Conservation (phyloP, 2,797 vertebrate species). For the Coilia nasus region DNA sequence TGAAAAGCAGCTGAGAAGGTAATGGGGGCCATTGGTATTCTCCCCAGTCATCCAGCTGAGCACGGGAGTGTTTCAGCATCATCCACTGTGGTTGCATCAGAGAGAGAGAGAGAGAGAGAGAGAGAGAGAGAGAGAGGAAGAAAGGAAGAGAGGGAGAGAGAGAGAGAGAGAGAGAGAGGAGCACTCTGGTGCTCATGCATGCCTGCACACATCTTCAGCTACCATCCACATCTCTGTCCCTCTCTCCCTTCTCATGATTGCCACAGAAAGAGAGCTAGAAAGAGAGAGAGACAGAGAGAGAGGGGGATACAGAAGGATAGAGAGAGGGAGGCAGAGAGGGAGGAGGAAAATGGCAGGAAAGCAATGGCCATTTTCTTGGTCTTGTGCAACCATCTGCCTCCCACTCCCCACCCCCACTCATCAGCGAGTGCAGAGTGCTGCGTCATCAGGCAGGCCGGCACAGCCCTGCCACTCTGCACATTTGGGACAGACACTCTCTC, state of each 20-base stretch:
- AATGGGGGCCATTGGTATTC: constrained; percentile 8
- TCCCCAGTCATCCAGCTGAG: constrained; percentile 9
- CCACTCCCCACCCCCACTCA: neutral
- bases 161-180: constrained; percentile 41
- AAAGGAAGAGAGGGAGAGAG: neutral
- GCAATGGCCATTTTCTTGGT: constrained; percentile 24
- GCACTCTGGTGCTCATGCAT: constrained; percentile 57
- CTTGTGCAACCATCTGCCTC: constrained; percentile 26
- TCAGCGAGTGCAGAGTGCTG: constrained; percentile 31
- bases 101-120: neutral
- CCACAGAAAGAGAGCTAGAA: neutral
- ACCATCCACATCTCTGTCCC: constrained; percentile 52
- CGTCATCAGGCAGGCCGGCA: constrained; percentile 29
- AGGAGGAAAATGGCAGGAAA: constrained; percentile 10
- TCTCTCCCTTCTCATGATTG: constrained; percentile 7
- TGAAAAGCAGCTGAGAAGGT: neutral
- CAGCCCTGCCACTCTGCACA: neutral
- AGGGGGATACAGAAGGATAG: neutral
- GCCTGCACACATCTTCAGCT: constrained; percentile 55
- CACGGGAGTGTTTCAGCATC: constrained; percentile 1
- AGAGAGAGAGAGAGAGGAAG: neutral
- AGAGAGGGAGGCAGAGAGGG: neutral
- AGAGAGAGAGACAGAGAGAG: neutral
- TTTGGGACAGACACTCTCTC: constrained; percentile 26
- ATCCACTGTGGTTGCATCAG: constrained; percentile 12